These are phyloP conservation scores for Leucophora obtusa DNA, from an alignment of 2,888 invertebrate genomes.

Conservation along the genomic window DNA sequence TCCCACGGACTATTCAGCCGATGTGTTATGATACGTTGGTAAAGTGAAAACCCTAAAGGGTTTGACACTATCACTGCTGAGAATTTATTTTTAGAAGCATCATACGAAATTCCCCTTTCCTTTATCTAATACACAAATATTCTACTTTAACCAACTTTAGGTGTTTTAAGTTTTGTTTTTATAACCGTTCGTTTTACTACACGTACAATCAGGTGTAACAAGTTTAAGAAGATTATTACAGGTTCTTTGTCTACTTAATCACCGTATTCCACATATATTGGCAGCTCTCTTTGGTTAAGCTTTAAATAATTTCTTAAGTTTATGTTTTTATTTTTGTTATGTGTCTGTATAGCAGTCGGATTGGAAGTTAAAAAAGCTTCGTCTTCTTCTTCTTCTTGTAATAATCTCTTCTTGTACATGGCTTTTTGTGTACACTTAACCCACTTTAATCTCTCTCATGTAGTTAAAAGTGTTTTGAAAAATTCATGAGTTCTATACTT, in stretches of 20 bases:
- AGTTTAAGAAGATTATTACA: conserved; percentile 45
- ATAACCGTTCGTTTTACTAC: neutral
- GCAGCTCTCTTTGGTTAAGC: conserved; percentile 23
- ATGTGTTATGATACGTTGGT: no score
- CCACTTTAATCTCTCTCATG: conserved; percentile 68
- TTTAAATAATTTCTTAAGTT: conserved; percentile 32
- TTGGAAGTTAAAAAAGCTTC: neutral
- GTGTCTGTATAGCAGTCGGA: neutral
- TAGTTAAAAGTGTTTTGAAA: conserved; percentile 29
- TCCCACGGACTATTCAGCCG: no score
- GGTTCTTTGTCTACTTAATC: conserved; percentile 19
- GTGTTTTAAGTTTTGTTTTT: conserved; percentile 32
- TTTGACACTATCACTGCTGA: no score
- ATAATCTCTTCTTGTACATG: neutral
- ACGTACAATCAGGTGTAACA: conserved; percentile 59
- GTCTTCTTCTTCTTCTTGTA: neutral
- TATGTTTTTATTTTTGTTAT: neutral
- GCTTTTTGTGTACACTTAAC: conserved; percentile 68
- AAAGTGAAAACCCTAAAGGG: no score
- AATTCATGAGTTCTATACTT: conserved; percentile 29
- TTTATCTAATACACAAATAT: conserved; percentile 17
- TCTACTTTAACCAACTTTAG: conserved; percentile 26
- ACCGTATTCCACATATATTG: neutral
- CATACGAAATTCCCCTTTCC: neutral
- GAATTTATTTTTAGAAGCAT: neutral